phyloP scores from a whole-genome alignment of 2,113 vertebrate species.

The Oxyura jamaicensis region DNA sequence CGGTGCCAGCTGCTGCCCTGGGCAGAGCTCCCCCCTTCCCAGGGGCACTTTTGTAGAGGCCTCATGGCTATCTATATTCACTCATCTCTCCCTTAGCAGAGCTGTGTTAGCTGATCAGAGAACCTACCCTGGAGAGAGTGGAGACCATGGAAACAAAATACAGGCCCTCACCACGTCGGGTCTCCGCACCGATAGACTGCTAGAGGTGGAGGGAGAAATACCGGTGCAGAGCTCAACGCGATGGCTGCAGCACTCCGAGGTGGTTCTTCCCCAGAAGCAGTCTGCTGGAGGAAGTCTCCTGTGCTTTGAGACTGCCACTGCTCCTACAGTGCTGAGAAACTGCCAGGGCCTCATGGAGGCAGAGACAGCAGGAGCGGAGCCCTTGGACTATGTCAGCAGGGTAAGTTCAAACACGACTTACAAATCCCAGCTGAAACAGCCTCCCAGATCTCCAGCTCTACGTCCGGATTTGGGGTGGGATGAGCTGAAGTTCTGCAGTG shows the following conservation, averaged over 20 bases:
- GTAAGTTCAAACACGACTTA: neutral
- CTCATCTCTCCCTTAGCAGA: neutral
- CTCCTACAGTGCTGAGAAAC: neutral
- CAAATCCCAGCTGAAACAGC: neutral
- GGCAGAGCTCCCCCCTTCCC: neutral
- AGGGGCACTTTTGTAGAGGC: rapidly evolving
- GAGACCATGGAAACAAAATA: neutral
- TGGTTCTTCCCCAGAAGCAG: rapidly evolving
- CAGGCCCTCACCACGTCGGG: neutral
- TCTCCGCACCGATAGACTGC: neutral
- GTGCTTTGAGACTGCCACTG: neutral
- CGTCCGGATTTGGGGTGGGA: neutral
- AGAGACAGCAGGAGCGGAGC: neutral
- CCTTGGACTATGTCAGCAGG: neutral
- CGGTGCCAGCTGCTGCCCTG: neutral
- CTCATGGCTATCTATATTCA: neutral
- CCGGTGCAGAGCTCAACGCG: rapidly evolving
- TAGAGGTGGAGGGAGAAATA: neutral
- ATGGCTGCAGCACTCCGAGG: rapidly evolving
- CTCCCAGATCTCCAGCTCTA: neutral
- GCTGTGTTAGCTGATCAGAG: neutral
- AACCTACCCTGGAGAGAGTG: neutral
- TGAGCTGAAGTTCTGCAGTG: neutral
- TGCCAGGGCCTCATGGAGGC: neutral
- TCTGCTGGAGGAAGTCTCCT: neutral